Conservation (phyloP, 2,113 vertebrate genomes). For the Pseudonaja textilis region DNA sequence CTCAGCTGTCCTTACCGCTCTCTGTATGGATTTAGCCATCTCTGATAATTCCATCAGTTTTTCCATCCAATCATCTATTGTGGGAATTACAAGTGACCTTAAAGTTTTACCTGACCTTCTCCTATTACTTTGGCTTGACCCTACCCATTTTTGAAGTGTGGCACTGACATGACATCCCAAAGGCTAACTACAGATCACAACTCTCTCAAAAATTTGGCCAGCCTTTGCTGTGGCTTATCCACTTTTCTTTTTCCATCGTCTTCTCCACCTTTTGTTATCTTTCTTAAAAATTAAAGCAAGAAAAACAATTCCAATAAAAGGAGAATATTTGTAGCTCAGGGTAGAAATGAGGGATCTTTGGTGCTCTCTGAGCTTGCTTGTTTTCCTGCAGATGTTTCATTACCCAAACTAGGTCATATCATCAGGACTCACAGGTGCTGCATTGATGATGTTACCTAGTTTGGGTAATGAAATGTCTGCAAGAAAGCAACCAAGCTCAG, state of each 20-base stretch:
- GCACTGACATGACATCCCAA: neutral
- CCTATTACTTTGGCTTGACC: neutral
- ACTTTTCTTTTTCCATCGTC: neutral
- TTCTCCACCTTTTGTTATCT: neutral
- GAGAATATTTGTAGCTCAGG: neutral
- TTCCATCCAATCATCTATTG: neutral
- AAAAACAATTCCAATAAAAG: neutral
- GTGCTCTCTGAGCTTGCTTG: neutral
- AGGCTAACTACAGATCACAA: neutral
- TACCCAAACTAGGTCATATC: neutral
- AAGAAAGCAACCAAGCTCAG: too few relatives aligned
- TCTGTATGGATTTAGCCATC: neutral
- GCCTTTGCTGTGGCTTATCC: neutral
- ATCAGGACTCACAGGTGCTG: neutral
- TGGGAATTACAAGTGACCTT: too few relatives aligned
- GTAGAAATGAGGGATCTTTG: neutral
- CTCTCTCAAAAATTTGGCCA: too few relatives aligned
- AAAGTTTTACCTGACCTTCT: neutral
- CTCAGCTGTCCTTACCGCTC: too few relatives aligned
- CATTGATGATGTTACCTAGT: neutral
- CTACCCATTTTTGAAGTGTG: neutral
- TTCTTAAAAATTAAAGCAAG: too few relatives aligned
- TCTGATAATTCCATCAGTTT: neutral
- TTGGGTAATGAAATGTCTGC: neutral
- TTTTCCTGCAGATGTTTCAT: neutral